Evolutionary conservation across 1,140 invertebrate species (phyloP), one percentile per base, ranked within the genome.

Genomic region (Drosophila oshimai): DNA sequence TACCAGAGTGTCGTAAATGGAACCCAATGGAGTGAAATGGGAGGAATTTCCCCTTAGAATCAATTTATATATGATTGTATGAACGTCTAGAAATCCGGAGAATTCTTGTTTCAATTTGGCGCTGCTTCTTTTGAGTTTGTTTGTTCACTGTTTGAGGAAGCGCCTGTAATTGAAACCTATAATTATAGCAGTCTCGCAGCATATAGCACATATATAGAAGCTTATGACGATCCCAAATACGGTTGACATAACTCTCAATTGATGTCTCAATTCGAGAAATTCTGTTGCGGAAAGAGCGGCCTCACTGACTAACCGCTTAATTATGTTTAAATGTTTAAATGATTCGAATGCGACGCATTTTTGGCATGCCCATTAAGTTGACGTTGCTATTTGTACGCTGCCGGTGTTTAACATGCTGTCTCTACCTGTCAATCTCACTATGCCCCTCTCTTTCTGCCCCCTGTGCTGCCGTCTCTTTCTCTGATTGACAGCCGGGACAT

Each of bases 211-310:
- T 24, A 13, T 15, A 28, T 44, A n/a, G 42, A 55, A 62, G 28
- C n/a, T n/a, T n/a, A 36, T 15, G 42, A 50, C 24, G 17, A 26
- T 36, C n/a, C 45, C 64, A 36, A 20, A 68, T 46, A 74, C 46
- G 60, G 18, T 12, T 22, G 47, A 53, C 62, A 67, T 65, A 65
- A 68, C 64, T 68, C 31, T 41, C 61, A 84, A 78, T 81, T 81
- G 78, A 81, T 81, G 78, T 83, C 78, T 81, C 78, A 81, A 83
- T 83, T 74, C 50, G 60, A 57, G 41, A n/a, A n/a, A n/a, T n/a
- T n/a, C n/a, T n/a, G n/a, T n/a, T n/a, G n/a, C n/a, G 13, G 20
- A 51, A 50, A 29, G 36, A 49, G 34, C 47, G 53, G 34, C 47
- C 47, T 49, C 49, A 58, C 17, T 55, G 70, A 50, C 62, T 74